Evolutionary conservation across 1,140 invertebrate genomes (phyloP).

Genomic region (Latrodectus geometricus): DNA sequence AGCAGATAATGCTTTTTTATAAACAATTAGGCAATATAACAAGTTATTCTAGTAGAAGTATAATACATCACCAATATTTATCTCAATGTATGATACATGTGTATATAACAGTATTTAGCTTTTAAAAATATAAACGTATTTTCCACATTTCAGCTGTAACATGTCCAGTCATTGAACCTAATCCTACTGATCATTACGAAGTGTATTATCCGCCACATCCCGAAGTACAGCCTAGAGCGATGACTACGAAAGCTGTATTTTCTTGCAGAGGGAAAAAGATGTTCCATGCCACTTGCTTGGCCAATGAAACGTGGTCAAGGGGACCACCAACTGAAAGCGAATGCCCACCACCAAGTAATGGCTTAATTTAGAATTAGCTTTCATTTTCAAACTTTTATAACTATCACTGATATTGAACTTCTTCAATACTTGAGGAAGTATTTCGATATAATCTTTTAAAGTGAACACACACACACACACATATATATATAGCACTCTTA

Average conservation of each 20-base stretch:
- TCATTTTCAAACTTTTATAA: background rate
- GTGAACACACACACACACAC: no score
- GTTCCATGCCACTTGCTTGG: background rate
- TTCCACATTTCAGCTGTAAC: background rate
- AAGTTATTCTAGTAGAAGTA: no score
- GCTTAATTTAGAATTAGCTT: background rate
- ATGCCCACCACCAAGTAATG: conserved; percentile 13
- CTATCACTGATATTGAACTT: background rate
- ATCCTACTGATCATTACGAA: no score
- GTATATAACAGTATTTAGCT: no score
- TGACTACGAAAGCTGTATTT: conserved; percentile 4
- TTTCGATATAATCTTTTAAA: background rate
- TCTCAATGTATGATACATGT: no score
- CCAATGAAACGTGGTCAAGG: conserved; percentile 23
- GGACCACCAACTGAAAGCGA: background rate
- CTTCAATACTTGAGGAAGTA: background rate
- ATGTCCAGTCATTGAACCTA: background rate
- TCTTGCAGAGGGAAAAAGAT: background rate
- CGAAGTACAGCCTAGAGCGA: background rate
- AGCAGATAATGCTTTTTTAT: no score
- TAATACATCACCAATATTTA: no score
- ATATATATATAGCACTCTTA: background rate
- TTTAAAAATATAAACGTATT: no score
- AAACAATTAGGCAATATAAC: no score
- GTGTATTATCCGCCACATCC: background rate